Evolutionary conservation across 1,140 invertebrate genomes (phyloP).

Genomic region (Brachionus plicatilis): DNA sequence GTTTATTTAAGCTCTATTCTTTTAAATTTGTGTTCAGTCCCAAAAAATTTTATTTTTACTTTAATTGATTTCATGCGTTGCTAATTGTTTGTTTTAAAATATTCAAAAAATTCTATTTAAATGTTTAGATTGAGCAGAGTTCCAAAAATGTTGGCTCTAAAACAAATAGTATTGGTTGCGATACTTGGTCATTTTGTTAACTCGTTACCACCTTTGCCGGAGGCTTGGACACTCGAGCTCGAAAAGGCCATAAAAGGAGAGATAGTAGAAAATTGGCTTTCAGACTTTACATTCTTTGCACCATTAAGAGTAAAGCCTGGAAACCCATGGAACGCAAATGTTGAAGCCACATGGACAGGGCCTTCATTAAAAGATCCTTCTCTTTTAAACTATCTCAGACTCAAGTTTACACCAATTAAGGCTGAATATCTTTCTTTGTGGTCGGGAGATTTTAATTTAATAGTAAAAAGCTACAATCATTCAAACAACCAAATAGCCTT

Average conservation of each 20-base stretch:
- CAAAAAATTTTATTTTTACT: not conserved
- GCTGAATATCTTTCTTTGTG: not conserved
- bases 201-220: not conserved
- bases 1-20: not conserved
- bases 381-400: not conserved
- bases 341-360: not conserved
- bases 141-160: not conserved
- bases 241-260: not conserved
- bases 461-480: not conserved
- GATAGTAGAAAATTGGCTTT: not conserved
- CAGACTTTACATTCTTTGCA: not conserved
- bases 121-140: not conserved
- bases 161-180: not conserved
- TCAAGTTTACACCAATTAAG: not conserved
- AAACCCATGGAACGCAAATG: not conserved
- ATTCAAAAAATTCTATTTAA: not conserved
- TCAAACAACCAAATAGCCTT: not conserved
- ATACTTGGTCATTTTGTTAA: not conserved
- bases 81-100: not conserved
- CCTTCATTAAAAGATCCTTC: not conserved
- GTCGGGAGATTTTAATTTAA: not conserved
- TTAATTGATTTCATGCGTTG: not conserved
- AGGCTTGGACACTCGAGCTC: not conserved
- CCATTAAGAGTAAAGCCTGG: not conserved
- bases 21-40: not conserved